Base-by-base conservation (phyloP, 2,888 invertebrate genomes). In the Eupithecia subfuscata region DNA sequence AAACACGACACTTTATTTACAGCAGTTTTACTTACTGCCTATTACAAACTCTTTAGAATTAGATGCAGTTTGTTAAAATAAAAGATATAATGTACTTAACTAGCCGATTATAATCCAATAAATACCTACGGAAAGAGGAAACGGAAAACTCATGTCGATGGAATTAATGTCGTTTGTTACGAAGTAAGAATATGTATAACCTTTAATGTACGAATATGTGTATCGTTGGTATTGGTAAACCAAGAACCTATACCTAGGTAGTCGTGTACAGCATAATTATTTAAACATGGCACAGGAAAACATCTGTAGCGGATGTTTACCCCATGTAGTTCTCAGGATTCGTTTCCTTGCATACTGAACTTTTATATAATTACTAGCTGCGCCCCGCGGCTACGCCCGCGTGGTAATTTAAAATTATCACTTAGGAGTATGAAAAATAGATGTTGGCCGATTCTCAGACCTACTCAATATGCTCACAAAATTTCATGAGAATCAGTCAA, bases 281-380 rank as follows among this genome's bases (percentile, higher is more conserved):
- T 11, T 40, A 56, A 25, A 74, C 60, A 60, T 22, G 37, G 11
- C 22, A 56, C 34, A 60, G 37, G 25, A 70, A 67, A 67, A 69
- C 67, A 52, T 76, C 37, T 34, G 60, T 71, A 71, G 69, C 74
- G 76, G 74, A 75, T 73, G 69, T 75, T 77, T 76, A 78, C 70
- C 76, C 69, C 70, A 56, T 73, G 72, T 65, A 43, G 71, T 56
- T 70, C 70, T 34, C 71, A 77, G 68, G 65, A 75, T 75, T 48
- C n/a, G 73, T 74, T 68, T 70, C 74, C 73, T 73, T 71, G 48
- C 45, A 34, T 52, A 63, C 69, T 40, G 48, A 67, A 11, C 67
- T 22, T 67, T 67, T 37, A 63, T 30, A 30, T 30, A n/a, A 18
- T 22, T 67, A 2, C 14, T 0, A 7, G n/a, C 3, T n/a, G n/a